Evolutionary conservation across 2,888 invertebrate genomes (phyloP), one percentile per base, ranked within the genome.

Genomic region (Mimumesa dahlbomi): DNA sequence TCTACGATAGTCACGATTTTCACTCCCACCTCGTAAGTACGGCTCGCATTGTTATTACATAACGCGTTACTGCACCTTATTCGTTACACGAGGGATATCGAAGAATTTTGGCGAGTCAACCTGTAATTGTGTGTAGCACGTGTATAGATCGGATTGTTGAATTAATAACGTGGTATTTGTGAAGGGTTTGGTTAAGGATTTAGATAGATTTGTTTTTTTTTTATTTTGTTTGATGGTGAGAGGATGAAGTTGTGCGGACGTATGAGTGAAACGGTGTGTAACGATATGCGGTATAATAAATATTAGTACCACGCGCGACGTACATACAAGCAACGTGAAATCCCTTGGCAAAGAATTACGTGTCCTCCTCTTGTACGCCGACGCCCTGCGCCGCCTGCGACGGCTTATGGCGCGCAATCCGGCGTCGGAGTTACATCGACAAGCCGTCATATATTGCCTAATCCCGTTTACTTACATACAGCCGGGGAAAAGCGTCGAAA

Each of bases 1-100:
- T 61, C 49, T 38, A 29, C 54, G 63, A 72, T 52, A 49, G 61
- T 56, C 63, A 49, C 59, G 56, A 69, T 49, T 58, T 38, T 25
- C 13, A 16, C 19, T 9, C 14, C 29, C 18, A n/a, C n/a, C 18
- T 25, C 29, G 6, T 19, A 34, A n/a, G n/a, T n/a, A n/a, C n/a
- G n/a, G 49, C 18, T 19, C 2, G 25, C 62, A 29, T 56, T 62
- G 63, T 66, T 64, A 61, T 66, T 56, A 54, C 64, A 18, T 57
- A 50, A 62, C 48, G 34, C 53, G 63, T 72, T 54, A 2, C 29
- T 18, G 38, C 36, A n/a, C 16, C 29, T 38, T 11, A 43, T 22
- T 9, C 14, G 40, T 11, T 16, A 6, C 40, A 1, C 4, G n/a
- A 36, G 4, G 16, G 25, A 7, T 25, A 25, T 25, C 25, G 7